Evolutionary conservation across 2,113 vertebrate species (phyloP).

Genomic region (Thalassoma bifasciatum): DNA sequence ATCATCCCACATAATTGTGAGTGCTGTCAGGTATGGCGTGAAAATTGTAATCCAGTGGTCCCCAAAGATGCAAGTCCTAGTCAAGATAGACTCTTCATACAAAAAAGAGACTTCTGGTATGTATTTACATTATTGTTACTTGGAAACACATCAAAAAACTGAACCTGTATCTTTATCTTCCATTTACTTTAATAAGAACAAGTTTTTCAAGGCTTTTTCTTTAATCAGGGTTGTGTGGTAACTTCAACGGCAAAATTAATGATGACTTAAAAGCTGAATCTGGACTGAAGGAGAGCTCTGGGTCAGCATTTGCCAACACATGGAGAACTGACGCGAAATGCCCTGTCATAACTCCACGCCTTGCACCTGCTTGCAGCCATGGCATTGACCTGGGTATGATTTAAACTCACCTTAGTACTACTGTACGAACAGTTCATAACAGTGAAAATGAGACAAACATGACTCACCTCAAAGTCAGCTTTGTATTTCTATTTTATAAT

Average conservation of each 20-base stretch:
- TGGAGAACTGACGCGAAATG: slow-evolving; percentile 79
- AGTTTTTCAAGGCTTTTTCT: too few species aligned
- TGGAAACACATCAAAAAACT: too few species aligned
- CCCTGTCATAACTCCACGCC: slow-evolving; percentile 59
- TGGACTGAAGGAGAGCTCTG: slow-evolving; percentile 76
- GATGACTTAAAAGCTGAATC: slow-evolving; percentile 78
- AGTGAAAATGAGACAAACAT: neutral
- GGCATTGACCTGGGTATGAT: slow-evolving; percentile 88
- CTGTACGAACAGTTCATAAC: neutral
- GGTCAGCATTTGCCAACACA: slow-evolving; percentile 78
- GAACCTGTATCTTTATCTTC: too few species aligned
- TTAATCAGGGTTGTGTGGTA: slow-evolving; percentile 84
- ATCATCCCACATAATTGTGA: too few species aligned
- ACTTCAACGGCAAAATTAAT: slow-evolving; percentile 78
- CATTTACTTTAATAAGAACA: too few species aligned
- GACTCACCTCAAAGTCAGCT: neutral
- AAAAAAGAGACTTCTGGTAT: slow-evolving; percentile 87
- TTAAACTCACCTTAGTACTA: neutral
- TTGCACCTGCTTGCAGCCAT: slow-evolving; percentile 79
- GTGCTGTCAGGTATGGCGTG: too few species aligned
- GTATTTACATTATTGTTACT: neutral
- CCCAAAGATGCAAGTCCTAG: slow-evolving; percentile 90
- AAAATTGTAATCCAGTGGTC: slow-evolving; percentile 84
- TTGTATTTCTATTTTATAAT: neutral
- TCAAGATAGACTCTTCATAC: slow-evolving; percentile 73